Conservation (phyloP, 2,888 invertebrate genomes). For the Venusia cambrica region DNA sequence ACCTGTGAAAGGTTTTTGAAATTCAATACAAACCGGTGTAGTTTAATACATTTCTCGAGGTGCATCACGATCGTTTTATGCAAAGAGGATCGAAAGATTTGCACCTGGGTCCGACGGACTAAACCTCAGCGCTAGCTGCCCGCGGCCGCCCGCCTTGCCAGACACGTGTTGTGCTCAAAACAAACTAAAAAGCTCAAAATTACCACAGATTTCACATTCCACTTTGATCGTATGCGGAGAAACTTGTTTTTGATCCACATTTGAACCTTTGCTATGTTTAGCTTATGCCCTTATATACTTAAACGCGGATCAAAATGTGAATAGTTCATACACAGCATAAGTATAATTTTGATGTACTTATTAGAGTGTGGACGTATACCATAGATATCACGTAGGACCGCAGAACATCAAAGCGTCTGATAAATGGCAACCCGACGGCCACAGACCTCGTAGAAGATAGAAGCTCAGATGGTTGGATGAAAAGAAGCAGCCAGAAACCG, state of each 20-base stretch:
- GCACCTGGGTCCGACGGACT: slow-evolving; percentile 44
- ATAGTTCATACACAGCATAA: too few relatives aligned
- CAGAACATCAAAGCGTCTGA: too few relatives aligned
- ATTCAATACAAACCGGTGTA: slow-evolving; percentile 22
- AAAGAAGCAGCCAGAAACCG: too few relatives aligned
- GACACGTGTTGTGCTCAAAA: slow-evolving; percentile 34
- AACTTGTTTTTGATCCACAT: slow-evolving; percentile 24
- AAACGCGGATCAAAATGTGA: too few relatives aligned
- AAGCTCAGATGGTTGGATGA: too few relatives aligned
- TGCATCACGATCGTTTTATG: slow-evolving; percentile 28
- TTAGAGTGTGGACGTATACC: too few relatives aligned
- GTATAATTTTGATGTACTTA: too few relatives aligned
- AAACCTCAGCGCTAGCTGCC: slow-evolving; percentile 17
- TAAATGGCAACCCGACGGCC: too few relatives aligned
- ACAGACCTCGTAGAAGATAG: too few relatives aligned
- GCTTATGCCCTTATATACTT: too few relatives aligned
- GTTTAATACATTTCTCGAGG: slow-evolving; percentile 23
- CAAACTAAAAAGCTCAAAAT: slow-evolving; percentile 26
- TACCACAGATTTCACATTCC: slow-evolving; percentile 29
- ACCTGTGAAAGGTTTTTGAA: slow-evolving; percentile 19
- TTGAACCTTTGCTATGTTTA: too few relatives aligned
- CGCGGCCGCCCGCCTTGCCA: slow-evolving; percentile 18
- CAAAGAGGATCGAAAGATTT: slow-evolving; percentile 46
- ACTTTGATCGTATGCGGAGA: slow-evolving; percentile 36
- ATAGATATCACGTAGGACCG: too few relatives aligned